Evolutionary conservation across 1,140 invertebrate genomes (phyloP).

Genomic region (Galendromus occidentalis): DNA sequence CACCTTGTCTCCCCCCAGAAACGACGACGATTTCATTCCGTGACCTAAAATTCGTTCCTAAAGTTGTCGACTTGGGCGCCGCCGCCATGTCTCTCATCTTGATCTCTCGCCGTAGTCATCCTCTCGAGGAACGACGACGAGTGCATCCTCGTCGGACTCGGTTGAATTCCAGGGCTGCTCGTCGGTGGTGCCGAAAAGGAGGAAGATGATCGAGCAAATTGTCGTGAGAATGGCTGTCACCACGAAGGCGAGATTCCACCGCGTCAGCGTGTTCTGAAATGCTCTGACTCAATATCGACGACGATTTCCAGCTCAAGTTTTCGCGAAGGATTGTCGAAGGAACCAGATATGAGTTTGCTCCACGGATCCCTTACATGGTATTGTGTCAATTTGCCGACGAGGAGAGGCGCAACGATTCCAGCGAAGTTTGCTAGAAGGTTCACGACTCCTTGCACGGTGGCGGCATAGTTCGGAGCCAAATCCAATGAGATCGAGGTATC

Average conservation of each 20-base stretch:
- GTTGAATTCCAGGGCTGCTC: neutral
- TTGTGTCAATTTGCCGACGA: neutral
- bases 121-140: neutral
- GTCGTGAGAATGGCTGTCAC: neutral
- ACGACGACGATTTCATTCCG: too few relatives aligned
- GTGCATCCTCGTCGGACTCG: neutral
- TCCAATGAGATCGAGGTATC: neutral
- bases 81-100: too few relatives aligned
- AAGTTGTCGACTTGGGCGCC: too few relatives aligned
- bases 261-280: neutral
- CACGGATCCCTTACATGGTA: neutral
- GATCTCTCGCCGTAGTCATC: too few relatives aligned
- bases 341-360: too few relatives aligned
- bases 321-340: too few relatives aligned
- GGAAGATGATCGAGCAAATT: neutral
- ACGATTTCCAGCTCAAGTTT: too few relatives aligned
- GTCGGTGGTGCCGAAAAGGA: neutral
- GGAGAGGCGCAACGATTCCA: neutral
- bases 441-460: neutral
- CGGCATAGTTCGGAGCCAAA: neutral
- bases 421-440: neutral
- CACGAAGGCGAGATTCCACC: neutral
- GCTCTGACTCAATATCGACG: neutral
- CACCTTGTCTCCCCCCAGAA: too few relatives aligned
- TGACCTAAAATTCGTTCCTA: too few relatives aligned